phyloP scores from a whole-genome alignment of 2,888 invertebrate species.

The Apodemia zela region DNA sequence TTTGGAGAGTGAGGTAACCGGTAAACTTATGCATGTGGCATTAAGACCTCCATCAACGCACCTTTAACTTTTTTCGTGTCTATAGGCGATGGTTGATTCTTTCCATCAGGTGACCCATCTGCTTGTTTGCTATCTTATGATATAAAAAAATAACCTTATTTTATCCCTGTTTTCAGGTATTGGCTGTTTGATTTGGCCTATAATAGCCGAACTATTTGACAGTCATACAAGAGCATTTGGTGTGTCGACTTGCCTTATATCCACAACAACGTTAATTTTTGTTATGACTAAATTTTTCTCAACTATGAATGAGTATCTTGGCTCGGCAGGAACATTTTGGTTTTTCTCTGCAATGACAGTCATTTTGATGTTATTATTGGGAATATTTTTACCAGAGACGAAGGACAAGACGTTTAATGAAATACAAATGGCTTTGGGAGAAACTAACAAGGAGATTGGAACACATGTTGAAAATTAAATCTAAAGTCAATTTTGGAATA shows the following conservation, averaged over 20 bases:
- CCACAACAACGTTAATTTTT: constrained; percentile 36
- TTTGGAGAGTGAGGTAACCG: too few species aligned
- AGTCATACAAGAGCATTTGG: constrained; percentile 42
- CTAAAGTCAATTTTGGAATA: background rate
- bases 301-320: constrained; percentile 36
- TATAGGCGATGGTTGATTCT: too few species aligned
- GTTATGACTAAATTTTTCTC: constrained; percentile 45
- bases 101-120: too few species aligned
- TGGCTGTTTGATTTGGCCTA: constrained; percentile 46
- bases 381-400: constrained; percentile 50
- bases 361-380: constrained; percentile 35
- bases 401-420: constrained; percentile 28
- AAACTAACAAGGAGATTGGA: background rate
- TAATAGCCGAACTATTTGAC: constrained; percentile 47
- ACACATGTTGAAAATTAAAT: background rate
- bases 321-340: constrained; percentile 45
- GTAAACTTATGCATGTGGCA: too few species aligned
- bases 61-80: too few species aligned
- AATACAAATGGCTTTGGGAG: constrained; percentile 17
- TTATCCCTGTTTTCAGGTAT: constrained; percentile 42
- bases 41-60: too few species aligned
- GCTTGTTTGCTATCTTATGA: too few species aligned
- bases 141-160: constrained; percentile 12
- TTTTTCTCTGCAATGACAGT: constrained; percentile 38
- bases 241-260: constrained; percentile 33